Evolutionary conservation across 2,888 invertebrate species (phyloP), one percentile per base, ranked within the genome.

Genomic region (Lochmaea capreae): DNA sequence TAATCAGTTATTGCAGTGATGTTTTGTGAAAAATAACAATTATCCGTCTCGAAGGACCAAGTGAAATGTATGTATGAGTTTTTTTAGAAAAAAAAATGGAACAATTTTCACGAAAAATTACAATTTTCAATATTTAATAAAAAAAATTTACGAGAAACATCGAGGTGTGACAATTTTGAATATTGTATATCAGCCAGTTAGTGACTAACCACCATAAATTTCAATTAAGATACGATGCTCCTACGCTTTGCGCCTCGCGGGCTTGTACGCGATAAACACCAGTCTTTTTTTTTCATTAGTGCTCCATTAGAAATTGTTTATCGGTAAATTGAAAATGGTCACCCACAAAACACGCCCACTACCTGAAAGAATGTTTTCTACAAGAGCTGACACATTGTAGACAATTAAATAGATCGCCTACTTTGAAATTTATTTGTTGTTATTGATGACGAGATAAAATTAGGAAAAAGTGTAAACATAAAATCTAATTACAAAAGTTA

Each of bases 301-400:
- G 33, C 39, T 14, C 61, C 61, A 61, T 61, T 61, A 61, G 61
- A 61, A 61, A 39, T 61, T 33, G 61, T 39, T 54, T 33, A 39
- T 61, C n/a, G n/a, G 33, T 39, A 61, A 33, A 61, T 39, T 61
- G 61, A 39, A 61, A 61, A 61, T 22, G 61, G 14, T 61, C 61
- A 39, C 33, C 26, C 61, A 61, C 39, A n/a, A n/a, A 33, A 61
- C 8, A 33, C 61, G 61, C 61, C 61, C 61, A 33, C 61, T 39
- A 39, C 26, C 26, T 49, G 26, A 26, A 4, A 26, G 26, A 26
- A 26, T 26, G 58, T 12, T 9, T 57, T 14, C 39, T 14, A 61
- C 14, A 33, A 61, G n/a, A 3, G n/a, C 14, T 39, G 39, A 61
- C n/a, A 14, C 14, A 12, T 11, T 22, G 22, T 57, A 10, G 16